Percentiles rank a stretch among this genome's conserved stretches.
phyloP scores from a whole-genome alignment of 2,888 invertebrate species.

The Scaptodrosophila latifasciaeformis region DNA sequence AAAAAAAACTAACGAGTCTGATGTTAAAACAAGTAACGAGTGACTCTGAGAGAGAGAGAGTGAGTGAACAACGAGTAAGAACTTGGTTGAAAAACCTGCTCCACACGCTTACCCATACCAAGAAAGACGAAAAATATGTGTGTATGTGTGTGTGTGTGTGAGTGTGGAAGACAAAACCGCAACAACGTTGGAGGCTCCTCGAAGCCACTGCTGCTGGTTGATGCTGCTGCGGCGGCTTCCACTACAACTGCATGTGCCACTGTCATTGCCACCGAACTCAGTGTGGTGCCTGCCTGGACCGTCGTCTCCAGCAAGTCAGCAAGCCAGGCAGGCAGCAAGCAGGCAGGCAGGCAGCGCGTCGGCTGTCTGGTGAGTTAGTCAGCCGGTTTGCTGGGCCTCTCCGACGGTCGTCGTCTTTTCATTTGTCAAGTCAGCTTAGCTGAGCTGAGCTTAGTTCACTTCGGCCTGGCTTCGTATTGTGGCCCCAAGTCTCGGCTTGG shows the following conservation, averaged over 20 bases:
- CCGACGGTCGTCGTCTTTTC: slow-evolving; percentile 46
- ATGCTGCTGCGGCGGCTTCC: slow-evolving; percentile 60
- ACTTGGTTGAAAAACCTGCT: slow-evolving; percentile 43
- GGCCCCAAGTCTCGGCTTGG: slow-evolving; percentile 1
- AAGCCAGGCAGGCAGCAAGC: background rate
- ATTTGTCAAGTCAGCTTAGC: slow-evolving; percentile 13
- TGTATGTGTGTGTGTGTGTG: too few species aligned
- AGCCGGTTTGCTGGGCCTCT: slow-evolving; percentile 17
- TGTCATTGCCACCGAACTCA: slow-evolving; percentile 76
- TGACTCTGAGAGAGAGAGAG: slow-evolving; percentile 17
- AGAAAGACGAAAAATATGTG: too few species aligned
- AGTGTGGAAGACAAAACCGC: too few species aligned
- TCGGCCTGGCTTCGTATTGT: background rate
- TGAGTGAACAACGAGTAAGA: slow-evolving; percentile 20
- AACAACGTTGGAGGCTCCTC: slow-evolving; percentile 50
- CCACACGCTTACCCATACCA: slow-evolving; percentile 25
- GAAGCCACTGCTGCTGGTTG: slow-evolving; percentile 35
- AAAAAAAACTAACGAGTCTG: slow-evolving; percentile 52
- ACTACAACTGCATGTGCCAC: slow-evolving; percentile 74
- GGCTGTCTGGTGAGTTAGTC: slow-evolving; percentile 2
- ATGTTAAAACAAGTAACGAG: slow-evolving; percentile 20
- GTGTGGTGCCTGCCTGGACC: slow-evolving; percentile 74
- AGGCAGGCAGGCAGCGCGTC: slow-evolving; percentile 1
- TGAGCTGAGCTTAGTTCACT: background rate
- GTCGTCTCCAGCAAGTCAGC: slow-evolving; percentile 1